Evolutionary conservation across 37 sponge, comb jelly and placozoan species (phyloP), one percentile per base, ranked within the genome.

Genomic region (Crambe crambe): DNA sequence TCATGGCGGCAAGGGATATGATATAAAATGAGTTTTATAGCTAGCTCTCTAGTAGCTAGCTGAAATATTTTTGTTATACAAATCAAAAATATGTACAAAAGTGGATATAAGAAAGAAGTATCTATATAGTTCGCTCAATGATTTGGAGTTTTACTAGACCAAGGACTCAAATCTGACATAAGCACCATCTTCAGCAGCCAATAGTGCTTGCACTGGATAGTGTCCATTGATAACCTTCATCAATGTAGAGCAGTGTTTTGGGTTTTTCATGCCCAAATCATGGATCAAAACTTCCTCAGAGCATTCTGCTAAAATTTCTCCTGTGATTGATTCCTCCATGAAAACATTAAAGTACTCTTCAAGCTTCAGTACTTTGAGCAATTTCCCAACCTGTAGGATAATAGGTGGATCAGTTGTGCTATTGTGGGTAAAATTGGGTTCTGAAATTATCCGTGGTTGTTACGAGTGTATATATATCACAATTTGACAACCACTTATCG

Each of bases 1-100:
- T 73, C 83, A 58, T 91, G 91, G 91, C 81, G 91, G 73, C 91
- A 91, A 73, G 83, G 83, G 51, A 23, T 81, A 32, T 81, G 38
- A 62, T 77, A 10, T 15, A 15, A 15, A 12, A 47, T 47, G n/a
- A 47, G 6, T 47, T 47, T 47, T 47, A 12, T 47, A 47, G 51
- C 51, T 47, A 15, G 51, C 51, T 15, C 51, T 15, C 51, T 47
- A 12, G 12, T 15, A 47, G 12, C 51, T 15, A 47, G 12, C 6
- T 15, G 12, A 47, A 15, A 47, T 47, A 12, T 47, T 15, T 47
- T 47, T 47, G 12, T n/a, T 47, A 12, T 12, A 47, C 51, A 47
- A 47, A 6, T 47, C 10, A 47, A 47, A 47, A 12, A 15, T 15
- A 47, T 15, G 10, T 47, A 47, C 12, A 12, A 47, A 15, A 47